A percentile compares a stretch with the other conserved stretches of the same genome.
phyloP scores from a whole-genome alignment of 2,888 invertebrate species.

The Drosophila mimetica region DNA sequence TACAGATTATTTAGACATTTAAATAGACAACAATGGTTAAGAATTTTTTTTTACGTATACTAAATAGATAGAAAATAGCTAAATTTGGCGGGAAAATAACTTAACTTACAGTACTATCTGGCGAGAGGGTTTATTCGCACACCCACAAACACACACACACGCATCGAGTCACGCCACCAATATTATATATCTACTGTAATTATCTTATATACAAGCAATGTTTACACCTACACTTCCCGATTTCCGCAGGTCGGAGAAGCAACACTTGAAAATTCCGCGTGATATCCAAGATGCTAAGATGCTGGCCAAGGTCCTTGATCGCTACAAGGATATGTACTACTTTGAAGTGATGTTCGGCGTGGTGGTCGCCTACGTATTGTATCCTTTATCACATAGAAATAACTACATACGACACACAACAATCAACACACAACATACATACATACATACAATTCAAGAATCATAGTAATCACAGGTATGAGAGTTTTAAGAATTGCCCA shows the following conservation, averaged over 20 bases:
- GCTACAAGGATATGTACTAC: slow-evolving; percentile 97
- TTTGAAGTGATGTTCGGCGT: slow-evolving; percentile 95
- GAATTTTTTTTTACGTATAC: no score
- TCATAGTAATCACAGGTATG: slow-evolving; percentile 12
- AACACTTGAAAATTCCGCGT: slow-evolving; percentile 94
- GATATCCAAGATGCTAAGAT: slow-evolving; percentile 98
- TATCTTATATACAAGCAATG: neutral
- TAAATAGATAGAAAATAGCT: neutral
- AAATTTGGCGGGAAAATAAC: slow-evolving; percentile 10
- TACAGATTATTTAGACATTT: no score
- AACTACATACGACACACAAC: no score
- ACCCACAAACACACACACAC: neutral
- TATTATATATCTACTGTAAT: neutral
- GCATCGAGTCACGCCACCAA: slow-evolving; percentile 56
- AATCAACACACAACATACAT: no score
- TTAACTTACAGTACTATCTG: slow-evolving; percentile 8
- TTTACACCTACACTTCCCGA: slow-evolving; percentile 31
- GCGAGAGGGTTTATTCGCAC: slow-evolving; percentile 19
- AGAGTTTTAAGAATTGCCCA: no score
- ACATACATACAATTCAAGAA: no score
- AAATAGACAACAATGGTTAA: neutral
- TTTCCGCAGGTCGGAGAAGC: slow-evolving; percentile 90
- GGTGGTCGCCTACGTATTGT: slow-evolving; percentile 97
- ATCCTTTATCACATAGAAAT: slow-evolving; percentile 87
- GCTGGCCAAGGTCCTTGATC: slow-evolving; percentile 94